Base-by-base conservation (phyloP, 2,113 vertebrate genomes). In the Notiomystis cincta region DNA sequence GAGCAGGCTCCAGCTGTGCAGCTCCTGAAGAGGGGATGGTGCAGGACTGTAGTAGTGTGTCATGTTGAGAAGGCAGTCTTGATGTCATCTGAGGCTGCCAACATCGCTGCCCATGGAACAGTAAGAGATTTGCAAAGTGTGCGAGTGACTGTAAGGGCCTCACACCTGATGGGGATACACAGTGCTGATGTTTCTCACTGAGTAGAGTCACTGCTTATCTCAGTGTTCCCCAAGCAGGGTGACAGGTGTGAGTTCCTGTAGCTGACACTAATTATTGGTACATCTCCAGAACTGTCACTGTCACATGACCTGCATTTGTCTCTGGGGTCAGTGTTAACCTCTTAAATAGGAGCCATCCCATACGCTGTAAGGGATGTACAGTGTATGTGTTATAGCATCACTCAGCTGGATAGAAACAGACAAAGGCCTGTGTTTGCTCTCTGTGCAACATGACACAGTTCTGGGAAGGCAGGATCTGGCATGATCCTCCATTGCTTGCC, bases 131-230 rank as follows among this genome's bases (percentile, higher is more conserved):
- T 82, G 60, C 38, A 23, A 40, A 64, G 48, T 47, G 40, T 47
- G 40, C 50, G 25, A 11, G 13, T 27, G 57, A 27, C 57, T 6
- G 6, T 15, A 14, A 22, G 21, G 57, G 51, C 57, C 53, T 90
- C 31, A 15, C 7, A 17, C 7, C 28, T 85, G 48, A 28, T 0
- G 0, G 66, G 66, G 28, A 23, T 24, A 65, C 6, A 33, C 22
- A 37, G 65, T 23, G 37, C 58, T 58, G 35, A 19, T 54, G 25
- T 25, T 79, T 62, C 58, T 60, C 44, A 30, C 64, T 66, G 23
- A 35, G 7, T 7, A 54, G 25, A n/a, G 30, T 71, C 61, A 20
- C 70, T 67, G 3, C 78, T 67, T 45, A 30, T 28, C 24, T 77
- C n/a, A n/a, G 28, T 72, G 53, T 51, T 93, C 77, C 31, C 57